Evolutionary conservation across 2,113 vertebrate genomes (phyloP), one percentile per base, ranked within the genome.

Genomic region (Neotoma lepida): DNA sequence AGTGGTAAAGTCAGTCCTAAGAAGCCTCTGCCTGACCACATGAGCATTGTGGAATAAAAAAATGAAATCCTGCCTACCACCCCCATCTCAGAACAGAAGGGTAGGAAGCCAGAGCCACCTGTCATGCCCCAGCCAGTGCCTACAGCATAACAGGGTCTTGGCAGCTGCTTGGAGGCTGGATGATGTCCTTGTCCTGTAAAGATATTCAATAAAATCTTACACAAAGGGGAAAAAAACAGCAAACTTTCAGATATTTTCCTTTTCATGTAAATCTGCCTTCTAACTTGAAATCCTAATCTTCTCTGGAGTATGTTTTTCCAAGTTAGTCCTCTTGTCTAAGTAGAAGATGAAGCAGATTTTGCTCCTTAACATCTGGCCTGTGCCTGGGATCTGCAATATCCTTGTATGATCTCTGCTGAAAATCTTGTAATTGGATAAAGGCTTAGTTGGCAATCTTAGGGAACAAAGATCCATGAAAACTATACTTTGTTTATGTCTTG

Each of bases 361-460:
- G n/a, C 44, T 93, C 41, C 74, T 78, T 94, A 88, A 92, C 58
- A 54, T 94, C 46, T 96, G 74, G 30, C 56, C 77, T 82, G 4
- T 95, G 63, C 66, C 56, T 85, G 58, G 30, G 22, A 84, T 95
- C 64, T 90, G 24, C 88, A 26, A 63, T 89, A 51, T 13, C 68
- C 81, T 39, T 88, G n/a, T 4, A 0, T 84, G 84, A 56, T 91
- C 26, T 63, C 90, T 94, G 12, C 20, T 92, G 54, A 74, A 92
- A 87, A 58, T 86, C 86, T 93, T 93, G 0, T 74, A 73, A 76
- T 94, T 78, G 51, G 39, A 51, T 90, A 94, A 96, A 63, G 41
- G 46, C 70, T 89, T 56, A 81, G 63, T 90, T 35, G 6, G 15
- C 49, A 94, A 18, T 33, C 49, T 93, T 86, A 63, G n/a, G 15